phyloP scores from a whole-genome alignment of 2,113 vertebrate genomes.

The Illadopsis cleaveri region DNA sequence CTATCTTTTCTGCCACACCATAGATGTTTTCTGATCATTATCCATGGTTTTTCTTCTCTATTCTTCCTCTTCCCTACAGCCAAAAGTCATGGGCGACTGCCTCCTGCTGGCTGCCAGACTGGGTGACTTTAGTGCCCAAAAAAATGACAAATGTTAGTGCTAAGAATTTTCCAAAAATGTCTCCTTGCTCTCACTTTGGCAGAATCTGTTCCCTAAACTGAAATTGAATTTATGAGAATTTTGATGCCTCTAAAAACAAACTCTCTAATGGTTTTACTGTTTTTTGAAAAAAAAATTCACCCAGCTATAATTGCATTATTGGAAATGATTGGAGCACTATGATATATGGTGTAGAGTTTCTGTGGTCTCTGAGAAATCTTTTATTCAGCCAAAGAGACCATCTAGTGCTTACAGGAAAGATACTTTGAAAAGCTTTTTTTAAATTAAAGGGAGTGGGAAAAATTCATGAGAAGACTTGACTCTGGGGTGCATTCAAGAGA shows the following conservation, averaged over 20 bases:
- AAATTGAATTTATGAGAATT: neutral
- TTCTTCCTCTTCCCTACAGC: neutral
- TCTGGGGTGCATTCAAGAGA: neutral
- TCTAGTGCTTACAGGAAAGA: neutral
- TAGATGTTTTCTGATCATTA: neutral
- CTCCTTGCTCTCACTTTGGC: neutral
- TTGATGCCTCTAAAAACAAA: neutral
- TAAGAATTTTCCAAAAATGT: neutral
- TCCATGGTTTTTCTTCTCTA: neutral
- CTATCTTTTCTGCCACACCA: neutral
- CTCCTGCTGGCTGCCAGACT: neutral
- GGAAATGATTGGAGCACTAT: neutral
- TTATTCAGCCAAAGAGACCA: neutral
- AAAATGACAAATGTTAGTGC: neutral
- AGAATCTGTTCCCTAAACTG: neutral
- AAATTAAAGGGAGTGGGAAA: neutral
- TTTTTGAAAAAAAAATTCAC: neutral
- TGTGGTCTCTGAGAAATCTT: slow-evolving; percentile 6
- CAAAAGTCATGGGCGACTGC: neutral
- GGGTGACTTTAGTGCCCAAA: neutral
- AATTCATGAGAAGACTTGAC: neutral
- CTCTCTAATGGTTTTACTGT: neutral
- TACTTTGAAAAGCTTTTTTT: neutral
- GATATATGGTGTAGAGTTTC: neutral
- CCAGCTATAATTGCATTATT: slow-evolving; percentile 2